Evolutionary conservation across 2,113 vertebrate genomes (phyloP), one percentile per base, ranked within the genome.

Genomic region (Perccottus glenii): DNA sequence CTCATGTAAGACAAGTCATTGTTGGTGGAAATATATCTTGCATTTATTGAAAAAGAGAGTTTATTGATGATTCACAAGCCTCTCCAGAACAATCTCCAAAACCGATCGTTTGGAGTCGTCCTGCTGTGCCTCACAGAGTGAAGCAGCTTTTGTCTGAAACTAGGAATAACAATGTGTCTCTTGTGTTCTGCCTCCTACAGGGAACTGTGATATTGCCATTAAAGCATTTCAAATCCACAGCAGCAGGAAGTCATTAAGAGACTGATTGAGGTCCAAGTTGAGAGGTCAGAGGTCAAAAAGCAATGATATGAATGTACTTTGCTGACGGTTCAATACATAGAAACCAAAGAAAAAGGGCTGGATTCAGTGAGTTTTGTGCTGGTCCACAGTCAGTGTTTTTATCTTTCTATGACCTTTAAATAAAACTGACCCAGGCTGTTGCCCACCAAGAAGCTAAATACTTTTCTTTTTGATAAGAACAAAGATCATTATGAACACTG

Each of bases 241-340:
- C 55, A 47, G 50, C 75, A 82, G 76, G 74, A 82, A 80, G 78
- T 73, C 74, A 82, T 85, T 77, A 80, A 49, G 63, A 19, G 44
- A 33, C 67, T 56, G 67, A 68, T 43, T 5, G n/a, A 40, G 67
- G 67, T 61, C 70, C 6, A 36, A 77, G 68, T 55, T 84, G 49
- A 69, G 51, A 61, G 47, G 83, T 67, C 65, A 72, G 38, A 66
- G 83, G 81, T 84, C 78, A 73, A 36, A 64, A 60, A 60, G 71
- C 62, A 67, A 56, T 75, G 64, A 69, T 59, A 51, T 60, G 16
- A 76, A 72, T 68, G 52, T 45, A 48, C 40, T 56, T 27, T 75
- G 73, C 63, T 80, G 70, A 72, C 9, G 60, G 9, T n/a, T 63
- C 73, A 44, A 68, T 75, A 78, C 75, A 11, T 49, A 35, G 38